phyloP scores from a whole-genome alignment of 2,113 vertebrate genomes.

The Vombatus ursinus region DNA sequence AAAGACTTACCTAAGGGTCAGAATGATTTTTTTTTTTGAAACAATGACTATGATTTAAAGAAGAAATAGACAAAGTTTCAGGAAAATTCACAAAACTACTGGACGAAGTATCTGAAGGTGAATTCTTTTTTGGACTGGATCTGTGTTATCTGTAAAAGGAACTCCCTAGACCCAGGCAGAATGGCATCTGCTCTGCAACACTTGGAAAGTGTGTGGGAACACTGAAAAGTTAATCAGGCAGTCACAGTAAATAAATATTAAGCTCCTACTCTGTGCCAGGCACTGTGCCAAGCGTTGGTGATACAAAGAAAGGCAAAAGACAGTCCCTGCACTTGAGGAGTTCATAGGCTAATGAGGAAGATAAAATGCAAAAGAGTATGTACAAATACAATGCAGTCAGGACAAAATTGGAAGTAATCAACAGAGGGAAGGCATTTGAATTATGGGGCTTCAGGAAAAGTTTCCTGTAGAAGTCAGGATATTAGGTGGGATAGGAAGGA shows the following conservation, averaged over 20 bases:
- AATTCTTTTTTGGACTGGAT: not conserved
- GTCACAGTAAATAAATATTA: not conserved
- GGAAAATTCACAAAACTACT: not conserved
- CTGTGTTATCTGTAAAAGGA: not conserved
- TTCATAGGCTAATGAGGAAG: too few relatives aligned
- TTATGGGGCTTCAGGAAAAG: not conserved
- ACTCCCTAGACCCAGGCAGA: not conserved
- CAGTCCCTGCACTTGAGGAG: too few relatives aligned
- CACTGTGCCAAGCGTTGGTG: too few relatives aligned
- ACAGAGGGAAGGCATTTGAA: too few relatives aligned
- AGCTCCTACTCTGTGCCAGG: not conserved
- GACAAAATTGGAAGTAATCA: too few relatives aligned
- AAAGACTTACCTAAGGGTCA: not conserved
- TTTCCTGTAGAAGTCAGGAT: too few relatives aligned
- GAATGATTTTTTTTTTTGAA: not conserved
- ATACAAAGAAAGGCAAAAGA: not conserved
- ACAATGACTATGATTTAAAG: constrained; percentile 5
- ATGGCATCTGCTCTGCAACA: not conserved
- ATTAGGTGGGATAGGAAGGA: too few relatives aligned
- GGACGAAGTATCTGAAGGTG: not conserved
- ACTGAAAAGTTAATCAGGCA: not conserved
- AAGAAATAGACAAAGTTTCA: not conserved
- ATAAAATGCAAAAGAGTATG: too few relatives aligned
- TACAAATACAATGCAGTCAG: too few relatives aligned
- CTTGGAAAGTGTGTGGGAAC: not conserved